Evolutionary conservation across 2,888 invertebrate genomes (phyloP).

Genomic region (Ditylenchus weischeri): DNA sequence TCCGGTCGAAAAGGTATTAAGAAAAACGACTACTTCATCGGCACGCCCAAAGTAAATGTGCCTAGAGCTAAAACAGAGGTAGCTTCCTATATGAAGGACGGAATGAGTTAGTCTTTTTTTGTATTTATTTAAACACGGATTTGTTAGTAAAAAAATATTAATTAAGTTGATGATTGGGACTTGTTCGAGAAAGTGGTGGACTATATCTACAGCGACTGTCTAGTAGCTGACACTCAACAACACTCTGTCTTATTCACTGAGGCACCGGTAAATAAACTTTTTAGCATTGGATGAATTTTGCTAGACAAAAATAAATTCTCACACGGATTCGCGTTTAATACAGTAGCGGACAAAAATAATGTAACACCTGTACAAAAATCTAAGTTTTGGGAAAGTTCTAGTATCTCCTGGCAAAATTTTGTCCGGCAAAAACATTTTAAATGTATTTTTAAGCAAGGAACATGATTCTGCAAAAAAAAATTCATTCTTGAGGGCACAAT

Average conservation of each 20-base stretch:
- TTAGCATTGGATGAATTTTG: too few relatives aligned
- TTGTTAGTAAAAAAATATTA: background rate
- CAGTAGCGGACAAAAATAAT: too few relatives aligned
- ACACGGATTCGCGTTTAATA: too few relatives aligned
- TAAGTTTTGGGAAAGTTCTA: too few relatives aligned
- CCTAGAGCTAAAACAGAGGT: conserved; percentile 83
- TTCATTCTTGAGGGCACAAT: too few relatives aligned
- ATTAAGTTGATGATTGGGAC: conserved; percentile 89
- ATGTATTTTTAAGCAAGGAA: too few relatives aligned
- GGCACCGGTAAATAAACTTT: conserved; percentile 68
- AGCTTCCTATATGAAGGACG: conserved; percentile 89
- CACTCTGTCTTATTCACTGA: conserved; percentile 97
- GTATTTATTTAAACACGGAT: conserved; percentile 10
- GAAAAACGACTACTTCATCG: conserved; percentile 70
- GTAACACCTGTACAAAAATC: too few relatives aligned
- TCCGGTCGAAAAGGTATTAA: conserved; percentile 20
- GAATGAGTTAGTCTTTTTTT: conserved; percentile 69
- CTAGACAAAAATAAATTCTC: too few relatives aligned
- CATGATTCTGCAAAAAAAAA: too few relatives aligned
- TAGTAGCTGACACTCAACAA: conserved; percentile 80
- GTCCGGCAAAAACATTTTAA: too few relatives aligned
- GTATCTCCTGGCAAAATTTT: too few relatives aligned
- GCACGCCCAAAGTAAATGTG: conserved; percentile 85
- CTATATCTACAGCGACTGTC: conserved; percentile 86
- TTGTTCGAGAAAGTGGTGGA: conserved; percentile 91